Percentiles rank a stretch among this genome's conserved stretches.
Evolutionary conservation across 2,797 vertebrate species (phyloP).

Genomic region (Gymnoscopelus braueri): DNA sequence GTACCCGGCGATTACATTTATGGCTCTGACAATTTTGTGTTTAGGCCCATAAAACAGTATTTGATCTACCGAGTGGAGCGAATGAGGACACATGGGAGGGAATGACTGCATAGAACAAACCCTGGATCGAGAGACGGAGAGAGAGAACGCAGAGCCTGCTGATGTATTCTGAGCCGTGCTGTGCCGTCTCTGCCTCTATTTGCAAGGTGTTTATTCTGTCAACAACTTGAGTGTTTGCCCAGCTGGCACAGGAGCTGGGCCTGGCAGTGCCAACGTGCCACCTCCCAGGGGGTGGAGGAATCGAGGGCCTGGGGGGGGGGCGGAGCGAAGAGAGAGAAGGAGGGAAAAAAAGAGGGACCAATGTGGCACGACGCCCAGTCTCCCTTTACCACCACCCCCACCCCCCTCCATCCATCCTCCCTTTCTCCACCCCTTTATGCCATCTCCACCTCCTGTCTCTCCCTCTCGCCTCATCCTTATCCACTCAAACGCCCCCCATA

Average conservation of each 20-base stretch:
- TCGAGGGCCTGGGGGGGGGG: constrained; percentile 42
- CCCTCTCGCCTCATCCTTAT: neutral
- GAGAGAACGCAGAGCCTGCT: constrained; percentile 19
- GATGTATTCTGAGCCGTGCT: constrained; percentile 46
- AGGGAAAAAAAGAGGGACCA: constrained; percentile 22
- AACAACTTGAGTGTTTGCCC: constrained; percentile 78
- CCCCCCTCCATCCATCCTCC: neutral
- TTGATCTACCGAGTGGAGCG: neutral
- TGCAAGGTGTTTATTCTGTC: constrained; percentile 79
- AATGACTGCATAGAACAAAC: neutral
- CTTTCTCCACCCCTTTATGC: neutral
- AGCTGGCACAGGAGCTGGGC: constrained; percentile 66
- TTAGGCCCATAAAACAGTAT: too few relatives aligned
- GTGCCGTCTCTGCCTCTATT: constrained; percentile 71
- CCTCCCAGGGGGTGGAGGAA: constrained; percentile 49
- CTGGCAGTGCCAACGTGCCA: constrained; percentile 66
- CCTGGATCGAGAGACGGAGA: neutral
- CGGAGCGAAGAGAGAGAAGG: constrained; percentile 34
- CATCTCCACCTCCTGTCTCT: neutral
- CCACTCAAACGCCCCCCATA: constrained; percentile 27
- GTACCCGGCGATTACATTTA: too few relatives aligned
- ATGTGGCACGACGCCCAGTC: constrained; percentile 56
- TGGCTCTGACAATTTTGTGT: too few relatives aligned
- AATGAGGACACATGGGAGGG: neutral
- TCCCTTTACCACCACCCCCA: constrained; percentile 16